phyloP scores from a whole-genome alignment of 2,888 invertebrate species.

The Acanthopleura granulata region DNA sequence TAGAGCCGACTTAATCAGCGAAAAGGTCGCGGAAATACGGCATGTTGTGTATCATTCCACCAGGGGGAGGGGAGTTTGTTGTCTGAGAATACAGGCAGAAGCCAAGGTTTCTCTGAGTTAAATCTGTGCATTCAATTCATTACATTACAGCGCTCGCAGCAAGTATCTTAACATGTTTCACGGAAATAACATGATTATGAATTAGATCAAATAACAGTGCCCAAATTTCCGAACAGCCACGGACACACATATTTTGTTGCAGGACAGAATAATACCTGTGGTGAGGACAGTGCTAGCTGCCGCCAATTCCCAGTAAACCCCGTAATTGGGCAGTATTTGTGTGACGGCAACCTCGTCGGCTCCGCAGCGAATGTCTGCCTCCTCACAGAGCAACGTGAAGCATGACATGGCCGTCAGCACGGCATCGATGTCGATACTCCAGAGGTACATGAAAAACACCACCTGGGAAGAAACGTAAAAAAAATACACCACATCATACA shows the following conservation, averaged over 20 bases:
- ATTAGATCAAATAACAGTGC: too few species aligned
- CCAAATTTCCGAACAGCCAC: neutral
- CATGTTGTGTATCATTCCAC: too few species aligned
- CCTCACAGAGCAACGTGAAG: constrained; percentile 94
- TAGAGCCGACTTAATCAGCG: too few species aligned
- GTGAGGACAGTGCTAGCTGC: constrained; percentile 88
- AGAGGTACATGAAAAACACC: constrained; percentile 98
- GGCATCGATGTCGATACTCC: constrained; percentile 98
- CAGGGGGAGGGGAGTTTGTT: too few species aligned
- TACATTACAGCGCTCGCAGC: too few species aligned
- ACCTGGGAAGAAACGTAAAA: constrained; percentile 74
- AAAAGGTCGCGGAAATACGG: too few species aligned
- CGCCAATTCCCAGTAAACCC: constrained; percentile 93
- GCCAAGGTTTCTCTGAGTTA: too few species aligned
- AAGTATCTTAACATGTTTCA: too few species aligned
- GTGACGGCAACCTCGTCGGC: constrained; percentile 92
- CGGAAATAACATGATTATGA: too few species aligned
- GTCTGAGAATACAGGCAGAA: too few species aligned
- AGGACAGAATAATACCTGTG: constrained; percentile 75
- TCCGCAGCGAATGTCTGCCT: constrained; percentile 91
- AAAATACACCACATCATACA: too few species aligned
- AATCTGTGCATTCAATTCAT: too few species aligned
- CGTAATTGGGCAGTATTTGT: constrained; percentile 89
- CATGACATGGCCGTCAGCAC: constrained; percentile 97
- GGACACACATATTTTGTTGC: neutral